These are phyloP conservation scores for Anisognathus igniventris DNA, from an alignment of 2,797 vertebrate genomes.

Conservation along the genomic window DNA sequence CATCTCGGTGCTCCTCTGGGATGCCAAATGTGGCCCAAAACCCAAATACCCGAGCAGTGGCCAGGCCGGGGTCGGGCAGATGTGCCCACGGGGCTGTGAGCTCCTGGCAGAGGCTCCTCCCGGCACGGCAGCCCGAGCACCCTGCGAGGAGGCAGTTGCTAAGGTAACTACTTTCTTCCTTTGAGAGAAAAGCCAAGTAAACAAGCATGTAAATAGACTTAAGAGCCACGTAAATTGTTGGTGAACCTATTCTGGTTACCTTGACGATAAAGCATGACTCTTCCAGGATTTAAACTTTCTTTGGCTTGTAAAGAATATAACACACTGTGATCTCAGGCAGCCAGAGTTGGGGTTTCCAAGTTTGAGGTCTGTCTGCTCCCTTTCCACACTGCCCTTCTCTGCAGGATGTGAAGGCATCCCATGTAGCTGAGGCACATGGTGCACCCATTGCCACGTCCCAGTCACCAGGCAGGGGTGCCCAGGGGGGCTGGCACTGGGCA, in stretches of 20 bases:
- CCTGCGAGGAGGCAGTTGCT: conserved; percentile 68
- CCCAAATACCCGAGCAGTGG: not conserved
- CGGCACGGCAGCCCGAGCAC: conserved; percentile 19
- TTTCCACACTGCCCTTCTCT: not conserved
- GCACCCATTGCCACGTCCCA: not conserved
- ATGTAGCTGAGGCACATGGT: not conserved
- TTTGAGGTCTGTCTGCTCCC: not conserved
- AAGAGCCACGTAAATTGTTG: conserved; percentile 72
- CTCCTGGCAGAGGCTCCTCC: conserved; percentile 48
- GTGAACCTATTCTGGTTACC: conserved; percentile 74
- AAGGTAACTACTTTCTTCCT: conserved; percentile 71
- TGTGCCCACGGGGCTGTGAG: not conserved
- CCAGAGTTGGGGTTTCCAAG: not conserved
- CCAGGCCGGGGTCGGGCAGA: not conserved
- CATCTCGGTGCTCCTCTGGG: not conserved
- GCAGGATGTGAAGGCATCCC: not conserved
- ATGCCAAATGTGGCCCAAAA: not conserved
- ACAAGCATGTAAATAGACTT: conserved; percentile 76
- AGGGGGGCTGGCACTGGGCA: not conserved
- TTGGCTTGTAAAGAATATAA: not conserved
- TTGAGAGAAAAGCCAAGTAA: conserved; percentile 72
- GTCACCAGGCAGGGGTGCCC: not conserved
- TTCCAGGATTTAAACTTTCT: conserved; percentile 58
- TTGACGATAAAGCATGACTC: conserved; percentile 68
- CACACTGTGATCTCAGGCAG: not conserved